A percentile compares a stretch with the other conserved stretches of the same genome.
Conservation (phyloP, 2,888 invertebrate species). For the Chaetogeoica ovagalla region DNA sequence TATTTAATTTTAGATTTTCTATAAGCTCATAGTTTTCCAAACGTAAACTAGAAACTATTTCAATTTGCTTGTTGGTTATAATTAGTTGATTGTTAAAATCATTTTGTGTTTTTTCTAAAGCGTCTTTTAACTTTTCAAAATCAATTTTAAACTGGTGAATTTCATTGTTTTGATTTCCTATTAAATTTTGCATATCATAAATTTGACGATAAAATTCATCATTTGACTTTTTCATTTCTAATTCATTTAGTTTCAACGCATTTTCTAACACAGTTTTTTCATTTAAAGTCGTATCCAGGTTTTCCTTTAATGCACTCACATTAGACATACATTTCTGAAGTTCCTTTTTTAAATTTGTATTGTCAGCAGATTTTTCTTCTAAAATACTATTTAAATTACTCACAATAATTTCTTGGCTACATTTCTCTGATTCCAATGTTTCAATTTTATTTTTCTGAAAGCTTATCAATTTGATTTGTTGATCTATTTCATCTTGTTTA, state of each 20-base stretch:
- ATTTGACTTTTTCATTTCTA: not conserved
- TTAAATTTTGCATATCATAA: conserved; percentile 11
- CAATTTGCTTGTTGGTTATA: conserved; percentile 15
- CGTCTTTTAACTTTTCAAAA: conserved; percentile 12
- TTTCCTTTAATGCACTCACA: conserved; percentile 11
- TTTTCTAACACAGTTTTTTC: conserved; percentile 21
- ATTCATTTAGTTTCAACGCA: not conserved
- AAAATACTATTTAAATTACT: conserved; percentile 9
- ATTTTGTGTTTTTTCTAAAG: conserved; percentile 33
- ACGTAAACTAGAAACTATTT: conserved; percentile 19
- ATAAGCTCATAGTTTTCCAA: conserved; percentile 11
- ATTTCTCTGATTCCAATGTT: conserved; percentile 29
- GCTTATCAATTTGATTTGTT: conserved; percentile 2
- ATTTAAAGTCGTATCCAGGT: not conserved
- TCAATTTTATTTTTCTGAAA: conserved; percentile 25
- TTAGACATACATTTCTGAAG: not conserved
- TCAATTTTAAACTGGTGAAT: not conserved
- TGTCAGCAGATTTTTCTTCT: conserved; percentile 17
- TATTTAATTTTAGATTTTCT: conserved; percentile 11
- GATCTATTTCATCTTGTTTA: conserved; percentile 35
- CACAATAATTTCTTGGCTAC: conserved; percentile 1
- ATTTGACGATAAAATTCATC: conserved; percentile 18
- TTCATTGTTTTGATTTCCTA: not conserved
- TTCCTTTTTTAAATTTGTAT: conserved; percentile 1
- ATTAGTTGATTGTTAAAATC: conserved; percentile 22